Conservation (phyloP, 2,113 vertebrate genomes). For the Nycticebus coucang region DNA sequence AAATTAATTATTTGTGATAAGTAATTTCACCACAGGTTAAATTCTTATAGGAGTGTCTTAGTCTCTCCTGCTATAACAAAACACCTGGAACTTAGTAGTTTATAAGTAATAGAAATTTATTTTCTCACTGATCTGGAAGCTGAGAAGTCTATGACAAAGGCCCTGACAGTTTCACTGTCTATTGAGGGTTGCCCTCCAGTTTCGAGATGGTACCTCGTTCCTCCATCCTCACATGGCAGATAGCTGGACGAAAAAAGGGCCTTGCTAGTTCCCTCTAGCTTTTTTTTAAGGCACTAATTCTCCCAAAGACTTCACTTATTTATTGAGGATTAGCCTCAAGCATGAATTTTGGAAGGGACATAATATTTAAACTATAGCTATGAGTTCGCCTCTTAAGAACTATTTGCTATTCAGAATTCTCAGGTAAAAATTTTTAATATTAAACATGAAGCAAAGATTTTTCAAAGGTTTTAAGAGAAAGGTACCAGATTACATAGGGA, state of each 20-base stretch:
- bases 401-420: constrained; percentile 19
- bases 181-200: not conserved
- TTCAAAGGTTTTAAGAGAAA: not conserved
- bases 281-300: not conserved
- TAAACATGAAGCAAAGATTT: not conserved
- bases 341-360: not conserved
- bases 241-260: not conserved
- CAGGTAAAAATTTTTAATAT: not conserved
- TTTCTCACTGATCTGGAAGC: not conserved
- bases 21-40: not conserved
- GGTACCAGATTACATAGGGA: not conserved
- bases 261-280: not conserved
- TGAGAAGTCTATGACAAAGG: not conserved
- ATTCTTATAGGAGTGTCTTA: not conserved
- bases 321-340: not conserved
- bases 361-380: not conserved
- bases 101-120: not conserved
- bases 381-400: not conserved
- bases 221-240: not conserved
- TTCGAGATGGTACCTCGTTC: not conserved
- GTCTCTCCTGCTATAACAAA: not conserved
- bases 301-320: not conserved
- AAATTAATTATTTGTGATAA: not conserved
- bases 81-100: not conserved
- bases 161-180: not conserved